Evolutionary conservation across 2,888 invertebrate species (phyloP), one percentile per base, ranked within the genome.

Genomic region (Drosophila sordidula): DNA sequence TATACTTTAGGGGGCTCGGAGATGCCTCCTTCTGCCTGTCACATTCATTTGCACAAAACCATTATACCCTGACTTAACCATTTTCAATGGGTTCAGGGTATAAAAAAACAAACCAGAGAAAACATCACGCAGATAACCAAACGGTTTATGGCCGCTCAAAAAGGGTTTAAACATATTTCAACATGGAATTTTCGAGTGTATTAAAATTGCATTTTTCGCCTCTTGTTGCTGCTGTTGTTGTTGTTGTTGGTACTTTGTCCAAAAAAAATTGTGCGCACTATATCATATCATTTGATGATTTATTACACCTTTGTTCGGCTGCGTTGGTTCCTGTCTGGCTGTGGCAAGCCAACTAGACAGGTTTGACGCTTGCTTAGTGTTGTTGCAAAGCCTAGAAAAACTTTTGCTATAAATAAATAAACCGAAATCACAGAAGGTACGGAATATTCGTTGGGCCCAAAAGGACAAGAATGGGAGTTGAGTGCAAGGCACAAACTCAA

Each of bases 201-300:
- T 87, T 71, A 76, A 73, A 81, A 75, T 47, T 61, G 42, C 29
- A 36, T 58, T 58, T 42, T 36, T 29, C 5, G 8, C 41, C n/a
- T 1, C 16, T 32, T 56, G 34, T 18, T 18, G 18, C 12, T 63
- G 22, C 26, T 39, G 8, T 6, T 56, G 38, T 6, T 56, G 38
- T 14, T 63, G 22, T 32, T 39, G 8, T 6, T 12, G 47, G 47
- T 44, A 49, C 8, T 18, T 58, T 64, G 42, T 56, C 12, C n/a
- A 16, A 32, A 51, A 45, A 68, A 41, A 59, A 41, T 62, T 66
- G 41, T 52, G 57, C 58, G 59, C 66, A 75, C 65, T 87, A 87
- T 76, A 79, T 86, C 86, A 80, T 72, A 63, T 38, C 52, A 68
- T 73, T 73, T 54, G 55, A 69, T 87, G 89, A 87, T 85, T 88